Evolutionary conservation across 1,140 invertebrate species (phyloP), one percentile per base, ranked within the genome.

Genomic region (Heliconius nattereri): DNA sequence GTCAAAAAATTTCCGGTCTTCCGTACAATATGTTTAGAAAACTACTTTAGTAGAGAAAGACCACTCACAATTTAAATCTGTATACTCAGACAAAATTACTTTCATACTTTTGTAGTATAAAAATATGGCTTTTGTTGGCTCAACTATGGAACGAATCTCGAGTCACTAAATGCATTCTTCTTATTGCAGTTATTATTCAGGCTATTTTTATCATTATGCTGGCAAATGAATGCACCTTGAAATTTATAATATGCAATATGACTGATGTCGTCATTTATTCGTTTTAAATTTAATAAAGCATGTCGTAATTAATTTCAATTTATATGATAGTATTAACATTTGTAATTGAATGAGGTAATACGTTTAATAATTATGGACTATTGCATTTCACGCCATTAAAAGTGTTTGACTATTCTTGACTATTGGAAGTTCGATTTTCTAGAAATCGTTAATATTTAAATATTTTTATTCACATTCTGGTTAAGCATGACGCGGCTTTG

Each of bases 101-200:
- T 76, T 71, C 29, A 71, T 57, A 76, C 75, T 76, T 71, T 76
- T 76, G 75, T 76, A 66, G 66, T 70, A 76, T 71, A 76, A 76
- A 45, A 76, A 76, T 76, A 76, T 76, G 60, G 60, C 75, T 71
- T 76, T 76, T 76, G 75, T 76, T 76, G 66, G 37, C 75, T 76
- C 75, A 19, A 52, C 66, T 76, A 60, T 60, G 60, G 40, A 40
- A 66, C 75, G 75, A 37, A 66, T 76, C 66, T 76, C 75, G 26
- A 49, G 60, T 40, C 26, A 70, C 57, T 76, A 76, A 76, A 76
- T 76, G 75, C 60, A 52, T 60, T 71, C 75, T 40, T 75, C 54
- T 76, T 76, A 71, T 71, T 45, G 60, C 66, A 37, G 75, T 60
- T 49, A 76, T 76, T 71, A 35, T 76, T 76, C 66, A 66, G 60